Evolutionary conservation across 2,113 vertebrate genomes (phyloP), one percentile per base, ranked within the genome.

Genomic region (Chiloscyllium plagiosum): DNA sequence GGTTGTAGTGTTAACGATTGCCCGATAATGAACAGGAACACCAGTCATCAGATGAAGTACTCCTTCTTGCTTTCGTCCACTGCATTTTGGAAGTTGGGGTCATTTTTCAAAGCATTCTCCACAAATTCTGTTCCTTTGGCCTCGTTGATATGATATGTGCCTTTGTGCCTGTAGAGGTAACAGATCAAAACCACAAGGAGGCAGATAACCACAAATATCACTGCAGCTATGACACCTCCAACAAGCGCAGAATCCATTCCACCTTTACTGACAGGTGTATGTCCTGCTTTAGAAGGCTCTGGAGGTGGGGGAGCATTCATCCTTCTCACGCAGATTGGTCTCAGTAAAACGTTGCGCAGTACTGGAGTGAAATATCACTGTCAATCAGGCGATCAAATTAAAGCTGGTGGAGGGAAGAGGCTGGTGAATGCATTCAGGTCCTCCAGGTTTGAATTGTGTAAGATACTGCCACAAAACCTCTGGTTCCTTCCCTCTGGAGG

Each of bases 81-180:
- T 1, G 97, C 96, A 0, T 98, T 98, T 94, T 98, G 97, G 96
- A 98, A 97, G 52, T 97, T 96, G 0, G 97, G 97, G 96, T 98
- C 98, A 0, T 97, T 97, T 96, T 98, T 98, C 96, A 98, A 96
- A 52, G 98, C 98, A 0, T 97, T 98, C 96, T 99, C 98, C 0
- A 98, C 98, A 87, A 98, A 98, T 96, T 99, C 98, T 0, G 98
- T 98, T 96, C 98, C 98, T 96, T 99, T 99, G 96, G 98, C 98
- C 97, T 99, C 98, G 0, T 98, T 97, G 96, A 98, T 99, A 97
- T 97, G 97, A 97, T 99, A 99, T 0, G 97, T 98, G 95, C 98
- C 98, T 96, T 98, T 98, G 95, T 98, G 98, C 94, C 97, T 96
- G 96, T 97, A 98, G 96, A 97, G 52, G 96, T 98, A 98, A 2